Conservation (phyloP, 2,797 vertebrate genomes). For the Tapirus indicus region DNA sequence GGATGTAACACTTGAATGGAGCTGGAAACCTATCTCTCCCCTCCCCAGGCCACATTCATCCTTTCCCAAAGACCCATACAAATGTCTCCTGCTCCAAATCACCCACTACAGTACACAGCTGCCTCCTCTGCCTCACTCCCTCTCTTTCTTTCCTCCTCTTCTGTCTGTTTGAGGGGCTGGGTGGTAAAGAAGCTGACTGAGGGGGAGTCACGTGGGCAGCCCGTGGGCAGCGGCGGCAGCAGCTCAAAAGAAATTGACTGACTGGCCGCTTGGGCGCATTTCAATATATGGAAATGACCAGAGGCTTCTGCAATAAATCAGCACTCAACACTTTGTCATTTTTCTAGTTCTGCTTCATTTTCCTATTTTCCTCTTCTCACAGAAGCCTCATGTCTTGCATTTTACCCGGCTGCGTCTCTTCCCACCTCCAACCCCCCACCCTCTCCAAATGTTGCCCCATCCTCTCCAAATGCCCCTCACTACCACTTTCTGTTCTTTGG, state of each 20-base stretch:
- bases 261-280: slow-evolving; percentile 92
- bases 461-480: background rate
- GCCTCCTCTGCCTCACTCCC: slow-evolving; percentile 58
- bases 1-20: background rate
- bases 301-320: slow-evolving; percentile 93
- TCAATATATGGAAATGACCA: slow-evolving; percentile 94
- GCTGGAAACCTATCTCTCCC: slow-evolving; percentile 45
- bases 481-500: slow-evolving; percentile 46
- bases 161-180: slow-evolving; percentile 82
- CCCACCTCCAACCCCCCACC: slow-evolving; percentile 53
- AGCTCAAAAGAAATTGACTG: slow-evolving; percentile 92
- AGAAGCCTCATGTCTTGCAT: slow-evolving; percentile 71
- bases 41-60: slow-evolving; percentile 29
- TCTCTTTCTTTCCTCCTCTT: slow-evolving; percentile 52
- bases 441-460: slow-evolving; percentile 61
- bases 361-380: slow-evolving; percentile 74
- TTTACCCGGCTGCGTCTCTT: slow-evolving; percentile 48
- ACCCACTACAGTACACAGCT: slow-evolving; percentile 61
- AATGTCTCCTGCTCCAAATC: slow-evolving; percentile 35
- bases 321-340: slow-evolving; percentile 88
- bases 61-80: slow-evolving; percentile 53
- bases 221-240: slow-evolving; percentile 90
- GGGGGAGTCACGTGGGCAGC: slow-evolving; percentile 90
- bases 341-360: slow-evolving; percentile 85
- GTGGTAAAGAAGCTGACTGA: slow-evolving; percentile 86